phyloP scores from a whole-genome alignment of 2,888 invertebrate species.

The Automeris io region DNA sequence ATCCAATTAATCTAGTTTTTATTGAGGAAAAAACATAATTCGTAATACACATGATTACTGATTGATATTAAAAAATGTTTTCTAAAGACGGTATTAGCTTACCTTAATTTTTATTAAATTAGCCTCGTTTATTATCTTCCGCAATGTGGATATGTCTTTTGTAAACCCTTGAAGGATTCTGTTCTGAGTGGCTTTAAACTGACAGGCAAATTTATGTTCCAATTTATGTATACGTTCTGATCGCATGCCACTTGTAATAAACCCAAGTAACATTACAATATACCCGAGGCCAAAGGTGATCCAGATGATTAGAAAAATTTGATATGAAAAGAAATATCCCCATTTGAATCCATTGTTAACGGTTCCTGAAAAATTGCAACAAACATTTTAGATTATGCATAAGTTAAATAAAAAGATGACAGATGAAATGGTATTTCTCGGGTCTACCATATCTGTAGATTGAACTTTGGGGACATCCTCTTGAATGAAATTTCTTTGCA shows the following conservation, averaged over 20 bases:
- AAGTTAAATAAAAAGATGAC: too few species aligned
- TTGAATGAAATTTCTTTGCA: too few species aligned
- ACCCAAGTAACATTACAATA: constrained; percentile 91
- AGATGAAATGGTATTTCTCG: too few species aligned
- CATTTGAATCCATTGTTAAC: constrained; percentile 69
- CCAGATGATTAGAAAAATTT: constrained; percentile 90
- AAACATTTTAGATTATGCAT: too few species aligned
- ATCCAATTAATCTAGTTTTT: too few species aligned
- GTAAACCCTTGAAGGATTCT: constrained; percentile 86
- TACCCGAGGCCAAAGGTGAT: constrained; percentile 95
- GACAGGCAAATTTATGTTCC: constrained; percentile 86
- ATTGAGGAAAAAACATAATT: not conserved
- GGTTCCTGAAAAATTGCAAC: constrained; percentile 55
- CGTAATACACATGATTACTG: too few species aligned
- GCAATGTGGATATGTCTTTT: constrained; percentile 83
- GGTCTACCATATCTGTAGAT: too few species aligned
- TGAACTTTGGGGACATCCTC: too few species aligned
- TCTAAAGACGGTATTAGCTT: constrained; percentile 16
- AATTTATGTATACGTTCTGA: constrained; percentile 85
- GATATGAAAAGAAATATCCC: constrained; percentile 84
- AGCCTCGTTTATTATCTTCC: constrained; percentile 87
- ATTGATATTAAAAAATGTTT: not conserved
- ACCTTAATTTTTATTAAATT: constrained; percentile 90
- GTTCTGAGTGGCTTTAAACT: constrained; percentile 86
- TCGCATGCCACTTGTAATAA: constrained; percentile 85